phyloP scores from a whole-genome alignment of 2,888 invertebrate species.

The Amphipoea oculea region DNA sequence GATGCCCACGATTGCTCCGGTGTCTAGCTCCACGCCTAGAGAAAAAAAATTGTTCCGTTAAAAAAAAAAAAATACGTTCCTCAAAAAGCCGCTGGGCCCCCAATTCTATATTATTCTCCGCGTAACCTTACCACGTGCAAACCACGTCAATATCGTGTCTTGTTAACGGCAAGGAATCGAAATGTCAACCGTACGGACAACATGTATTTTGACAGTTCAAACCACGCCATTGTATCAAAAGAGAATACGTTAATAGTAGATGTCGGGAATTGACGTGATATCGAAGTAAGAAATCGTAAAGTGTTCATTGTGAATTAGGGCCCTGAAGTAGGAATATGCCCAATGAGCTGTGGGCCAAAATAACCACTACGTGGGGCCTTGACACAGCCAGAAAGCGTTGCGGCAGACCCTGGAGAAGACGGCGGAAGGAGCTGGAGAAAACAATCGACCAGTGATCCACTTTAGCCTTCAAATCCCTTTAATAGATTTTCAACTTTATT shows the following conservation, averaged over 20 bases:
- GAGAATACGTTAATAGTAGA: too few relatives aligned
- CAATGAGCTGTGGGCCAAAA: neutral
- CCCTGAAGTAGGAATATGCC: neutral
- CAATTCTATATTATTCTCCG: too few relatives aligned
- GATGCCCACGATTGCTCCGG: constrained; percentile 95
- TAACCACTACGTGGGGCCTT: neutral
- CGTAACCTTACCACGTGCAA: too few relatives aligned
- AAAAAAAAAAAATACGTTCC: neutral
- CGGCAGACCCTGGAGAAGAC: neutral
- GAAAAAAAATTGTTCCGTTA: constrained; percentile 34
- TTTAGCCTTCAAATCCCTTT: neutral
- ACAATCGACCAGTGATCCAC: neutral
- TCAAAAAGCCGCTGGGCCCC: neutral
- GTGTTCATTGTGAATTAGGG: neutral
- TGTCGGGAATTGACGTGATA: neutral
- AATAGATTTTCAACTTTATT: too few relatives aligned
- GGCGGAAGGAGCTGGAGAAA: neutral
- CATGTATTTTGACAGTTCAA: too few relatives aligned
- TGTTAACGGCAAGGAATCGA: too few relatives aligned
- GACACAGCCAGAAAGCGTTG: neutral
- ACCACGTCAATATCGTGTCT: too few relatives aligned
- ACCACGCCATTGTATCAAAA: too few relatives aligned
- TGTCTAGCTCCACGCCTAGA: constrained; percentile 92
- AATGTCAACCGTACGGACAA: too few relatives aligned
- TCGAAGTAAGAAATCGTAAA: neutral